Percentiles rank a stretch among this genome's conserved stretches.
Conservation (phyloP, 1,140 invertebrate species). For the Dendrolimus punctatus region DNA sequence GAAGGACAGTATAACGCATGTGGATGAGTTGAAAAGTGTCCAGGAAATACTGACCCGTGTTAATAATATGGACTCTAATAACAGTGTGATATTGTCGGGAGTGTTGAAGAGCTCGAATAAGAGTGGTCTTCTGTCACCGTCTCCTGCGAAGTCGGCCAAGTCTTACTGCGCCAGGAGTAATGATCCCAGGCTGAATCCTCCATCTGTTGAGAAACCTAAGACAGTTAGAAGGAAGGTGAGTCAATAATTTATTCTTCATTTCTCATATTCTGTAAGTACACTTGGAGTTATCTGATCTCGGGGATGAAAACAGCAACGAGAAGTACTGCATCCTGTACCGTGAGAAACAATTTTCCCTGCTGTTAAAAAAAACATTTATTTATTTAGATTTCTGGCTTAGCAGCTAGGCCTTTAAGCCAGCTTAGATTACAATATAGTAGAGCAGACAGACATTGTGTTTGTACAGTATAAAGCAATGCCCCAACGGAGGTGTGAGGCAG, state of each 20-base stretch:
- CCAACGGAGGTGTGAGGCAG: too few relatives aligned
- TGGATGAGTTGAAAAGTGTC: conserved; percentile 63
- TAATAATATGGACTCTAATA: conserved; percentile 69
- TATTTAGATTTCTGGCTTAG: too few relatives aligned
- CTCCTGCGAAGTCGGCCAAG: conserved; percentile 28
- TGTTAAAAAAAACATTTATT: too few relatives aligned
- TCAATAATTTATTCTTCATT: neutral
- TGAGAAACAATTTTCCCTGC: too few relatives aligned
- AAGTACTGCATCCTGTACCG: too few relatives aligned
- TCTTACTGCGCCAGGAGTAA: conserved; percentile 28
- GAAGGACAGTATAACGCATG: conserved; percentile 47
- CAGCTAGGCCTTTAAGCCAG: too few relatives aligned
- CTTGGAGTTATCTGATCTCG: too few relatives aligned
- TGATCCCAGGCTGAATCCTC: conserved; percentile 64
- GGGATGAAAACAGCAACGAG: too few relatives aligned
- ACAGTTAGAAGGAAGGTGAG: conserved; percentile 66
- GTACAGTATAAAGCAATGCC: too few relatives aligned
- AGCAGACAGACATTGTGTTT: too few relatives aligned
- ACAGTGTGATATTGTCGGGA: conserved; percentile 63
- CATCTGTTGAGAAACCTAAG: conserved; percentile 62
- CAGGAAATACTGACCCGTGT: conserved; percentile 66
- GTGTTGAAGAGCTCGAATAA: conserved; percentile 48
- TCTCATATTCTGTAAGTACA: too few relatives aligned
- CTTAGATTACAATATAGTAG: too few relatives aligned
- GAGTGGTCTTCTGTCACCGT: conserved; percentile 18